phyloP scores from a whole-genome alignment of 2,113 vertebrate genomes.

The Colossoma macropomum region DNA sequence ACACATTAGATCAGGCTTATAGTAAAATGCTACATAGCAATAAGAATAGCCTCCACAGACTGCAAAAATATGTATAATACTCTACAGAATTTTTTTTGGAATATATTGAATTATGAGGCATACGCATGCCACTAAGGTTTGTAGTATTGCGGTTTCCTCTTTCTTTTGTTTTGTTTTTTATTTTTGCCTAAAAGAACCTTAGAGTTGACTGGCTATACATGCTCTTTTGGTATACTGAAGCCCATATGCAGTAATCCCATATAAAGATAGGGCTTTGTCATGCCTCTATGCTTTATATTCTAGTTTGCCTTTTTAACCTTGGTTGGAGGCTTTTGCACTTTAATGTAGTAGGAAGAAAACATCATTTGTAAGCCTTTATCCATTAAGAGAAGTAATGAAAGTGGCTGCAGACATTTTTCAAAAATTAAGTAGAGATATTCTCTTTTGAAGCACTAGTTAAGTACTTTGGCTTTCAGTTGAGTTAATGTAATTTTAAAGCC shows the following conservation, averaged over 20 bases:
- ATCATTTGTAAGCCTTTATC: slow-evolving; percentile 4
- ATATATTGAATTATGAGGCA: slow-evolving; percentile 12
- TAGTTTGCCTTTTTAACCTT: slow-evolving; percentile 17
- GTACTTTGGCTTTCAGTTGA: background rate
- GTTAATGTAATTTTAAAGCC: background rate
- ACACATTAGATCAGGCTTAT: background rate
- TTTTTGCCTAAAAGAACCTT: background rate
- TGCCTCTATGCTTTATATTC: slow-evolving; percentile 39
- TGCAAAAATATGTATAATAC: slow-evolving; percentile 5
- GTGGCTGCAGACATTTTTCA: background rate
- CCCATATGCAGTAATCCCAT: background rate
- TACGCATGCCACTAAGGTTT: background rate
- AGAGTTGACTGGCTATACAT: background rate
- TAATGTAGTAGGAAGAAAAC: slow-evolving; percentile 26
- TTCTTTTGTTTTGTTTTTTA: background rate
- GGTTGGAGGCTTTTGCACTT: slow-evolving; percentile 32
- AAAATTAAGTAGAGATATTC: background rate
- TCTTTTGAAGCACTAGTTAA: background rate
- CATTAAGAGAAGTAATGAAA: background rate
- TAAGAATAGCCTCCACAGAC: slow-evolving; percentile 21
- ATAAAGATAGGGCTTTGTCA: slow-evolving; percentile 10
- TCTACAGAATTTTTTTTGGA: background rate
- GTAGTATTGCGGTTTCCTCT: background rate
- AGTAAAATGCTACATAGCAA: slow-evolving; percentile 36
- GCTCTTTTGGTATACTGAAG: background rate